Evolutionary conservation across 2,113 vertebrate genomes (phyloP).

Genomic region (Alces alces): DNA sequence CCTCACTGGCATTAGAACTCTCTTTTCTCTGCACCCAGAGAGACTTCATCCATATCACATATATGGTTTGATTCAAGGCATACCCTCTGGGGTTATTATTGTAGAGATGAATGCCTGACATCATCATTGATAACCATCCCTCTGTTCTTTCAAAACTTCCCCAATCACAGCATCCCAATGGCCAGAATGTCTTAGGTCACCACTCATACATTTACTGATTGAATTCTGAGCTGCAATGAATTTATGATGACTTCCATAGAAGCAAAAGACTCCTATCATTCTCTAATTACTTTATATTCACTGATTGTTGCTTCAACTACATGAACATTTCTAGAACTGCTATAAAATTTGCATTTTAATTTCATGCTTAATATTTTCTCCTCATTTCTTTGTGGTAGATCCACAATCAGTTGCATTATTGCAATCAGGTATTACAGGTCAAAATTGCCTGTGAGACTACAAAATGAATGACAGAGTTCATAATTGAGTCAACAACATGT

Average conservation of each 20-base stretch:
- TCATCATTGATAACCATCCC: not conserved
- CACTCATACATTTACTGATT: not conserved
- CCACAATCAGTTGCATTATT: not conserved
- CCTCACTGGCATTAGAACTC: not conserved
- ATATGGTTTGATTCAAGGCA: not conserved
- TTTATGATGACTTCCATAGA: not conserved
- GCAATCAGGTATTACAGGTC: not conserved
- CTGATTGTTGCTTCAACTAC: not conserved
- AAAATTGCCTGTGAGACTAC: not conserved
- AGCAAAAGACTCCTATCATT: not conserved
- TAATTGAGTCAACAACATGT: not conserved
- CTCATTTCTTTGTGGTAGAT: not conserved
- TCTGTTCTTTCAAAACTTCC: not conserved
- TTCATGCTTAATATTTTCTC: not conserved
- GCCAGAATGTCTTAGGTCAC: not conserved
- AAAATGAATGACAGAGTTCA: conserved; percentile 40
- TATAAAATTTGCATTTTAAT: not conserved
- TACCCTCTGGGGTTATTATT: not conserved
- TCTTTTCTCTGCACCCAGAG: not conserved
- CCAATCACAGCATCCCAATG: not conserved
- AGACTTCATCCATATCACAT: not conserved
- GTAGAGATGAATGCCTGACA: not conserved
- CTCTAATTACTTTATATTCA: not conserved
- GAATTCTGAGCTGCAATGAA: not conserved
- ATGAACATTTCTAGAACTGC: not conserved